Evolutionary conservation across 2,888 invertebrate genomes (phyloP), one percentile per base, ranked within the genome.

Genomic region (Odontocerum albicorne): DNA sequence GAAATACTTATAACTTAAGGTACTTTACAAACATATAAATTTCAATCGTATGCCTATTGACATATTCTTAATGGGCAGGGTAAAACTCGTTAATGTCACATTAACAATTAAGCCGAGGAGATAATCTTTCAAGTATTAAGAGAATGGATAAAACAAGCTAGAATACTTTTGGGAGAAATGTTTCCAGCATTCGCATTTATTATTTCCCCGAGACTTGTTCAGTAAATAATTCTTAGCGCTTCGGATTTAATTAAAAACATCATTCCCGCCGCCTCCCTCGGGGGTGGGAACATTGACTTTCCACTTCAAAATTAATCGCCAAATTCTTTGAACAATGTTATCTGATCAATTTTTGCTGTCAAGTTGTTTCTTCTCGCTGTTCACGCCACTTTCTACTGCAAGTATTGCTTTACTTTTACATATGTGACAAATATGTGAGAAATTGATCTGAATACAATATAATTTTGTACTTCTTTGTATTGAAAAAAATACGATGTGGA

Each of bases 221-320:
- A 55, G 55, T 59, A 59, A 56, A 57, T 57, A 56, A 59, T 53
- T 54, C 47, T 35, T 44, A 17, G 49, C 44, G 32, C 59, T 59
- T 54, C 49, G 57, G 56, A 59, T 56, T 59, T 59, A 59, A 59
- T 59, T 59, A 59, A 59, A 59, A 59, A 57, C 59, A 59, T 59
- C 59, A 56, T 54, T 45, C 56, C 44, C 43, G 39, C 39, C 19
- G 7, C 42, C 27, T 22, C 54, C 47, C n/a, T 39, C 12, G 12
- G 19, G 32, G 33, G 49, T 4, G 21, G 39, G 39, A 53, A 40
- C 52, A 53, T 53, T 47, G 46, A 46, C 51, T 49, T 47, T 40
- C 58, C 59, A 55, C 59, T 59, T 45, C 45, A 59, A 49, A 59
- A 59, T 55, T 59, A 59, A 59, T 59, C 59, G 55, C 40, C 12